phyloP scores from a whole-genome alignment of 2,888 invertebrate species.

The Spisula solida region DNA sequence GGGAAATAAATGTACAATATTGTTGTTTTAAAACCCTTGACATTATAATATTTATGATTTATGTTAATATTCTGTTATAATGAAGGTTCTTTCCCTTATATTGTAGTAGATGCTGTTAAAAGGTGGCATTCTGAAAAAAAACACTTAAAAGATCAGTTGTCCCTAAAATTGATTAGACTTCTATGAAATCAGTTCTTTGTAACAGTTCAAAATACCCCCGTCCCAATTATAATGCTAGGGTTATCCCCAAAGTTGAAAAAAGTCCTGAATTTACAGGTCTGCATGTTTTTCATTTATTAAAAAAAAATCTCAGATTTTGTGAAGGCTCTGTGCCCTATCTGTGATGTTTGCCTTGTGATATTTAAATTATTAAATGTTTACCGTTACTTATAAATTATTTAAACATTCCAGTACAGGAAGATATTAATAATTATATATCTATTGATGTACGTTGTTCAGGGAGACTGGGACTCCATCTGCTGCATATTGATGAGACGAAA shows the following conservation, averaged over 20 bases:
- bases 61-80: too few species aligned
- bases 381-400: neutral
- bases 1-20: neutral
- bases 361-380: neutral
- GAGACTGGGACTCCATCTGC: neutral
- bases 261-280: too few species aligned
- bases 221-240: too few species aligned
- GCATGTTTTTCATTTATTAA: neutral
- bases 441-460: neutral
- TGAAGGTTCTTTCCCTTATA: neutral
- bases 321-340: neutral
- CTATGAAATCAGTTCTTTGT: too few species aligned
- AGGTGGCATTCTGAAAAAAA: neutral
- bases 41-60: too few species aligned
- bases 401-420: neutral
- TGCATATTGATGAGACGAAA: neutral
- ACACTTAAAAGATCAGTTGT: too few species aligned
- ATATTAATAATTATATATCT: neutral
- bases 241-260: too few species aligned
- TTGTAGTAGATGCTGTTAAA: neutral
- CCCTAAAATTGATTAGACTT: too few species aligned
- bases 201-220: too few species aligned
- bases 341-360: neutral
- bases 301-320: neutral
- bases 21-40: neutral